Evolutionary conservation across 2,797 vertebrate species (phyloP).

Genomic region (Sebastes umbrosus): DNA sequence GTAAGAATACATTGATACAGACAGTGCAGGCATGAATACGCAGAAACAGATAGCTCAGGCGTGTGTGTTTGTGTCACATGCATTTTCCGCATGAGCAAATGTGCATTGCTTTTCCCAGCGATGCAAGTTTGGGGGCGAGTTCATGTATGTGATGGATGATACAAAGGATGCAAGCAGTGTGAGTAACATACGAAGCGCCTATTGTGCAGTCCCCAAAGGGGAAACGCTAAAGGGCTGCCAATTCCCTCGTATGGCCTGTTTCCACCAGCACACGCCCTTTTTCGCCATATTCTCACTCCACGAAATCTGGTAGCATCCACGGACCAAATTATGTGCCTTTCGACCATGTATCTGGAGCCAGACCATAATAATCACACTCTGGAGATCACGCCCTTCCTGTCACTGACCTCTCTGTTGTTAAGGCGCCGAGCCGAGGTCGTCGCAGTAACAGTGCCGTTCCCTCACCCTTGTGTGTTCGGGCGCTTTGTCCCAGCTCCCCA

Average conservation of each 20-base stretch:
- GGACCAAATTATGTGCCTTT: constrained; percentile 17
- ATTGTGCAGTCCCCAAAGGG: constrained; percentile 9
- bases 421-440: constrained; percentile 27
- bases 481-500: constrained; percentile 47
- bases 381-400: constrained; percentile 56
- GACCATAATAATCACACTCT: constrained; percentile 60
- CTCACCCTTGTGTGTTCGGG: constrained; percentile 42
- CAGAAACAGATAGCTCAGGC: background rate
- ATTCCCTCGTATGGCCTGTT: background rate
- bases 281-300: background rate
- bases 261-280: background rate
- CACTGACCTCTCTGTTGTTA: constrained; percentile 48
- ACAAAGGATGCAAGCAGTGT: constrained; percentile 4
- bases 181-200: constrained; percentile 31
- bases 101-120: constrained; percentile 5
- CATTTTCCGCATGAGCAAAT: constrained; percentile 34
- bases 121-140: constrained; percentile 16
- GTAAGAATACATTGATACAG: constrained; percentile 11
- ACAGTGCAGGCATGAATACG: background rate
- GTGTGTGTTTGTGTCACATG: constrained; percentile 11
- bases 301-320: constrained; percentile 15
- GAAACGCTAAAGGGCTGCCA: constrained; percentile 2
- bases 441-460: constrained; percentile 26
- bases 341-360: constrained; percentile 28
- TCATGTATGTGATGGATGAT: constrained; percentile 49